Base-by-base conservation (phyloP, 1,140 invertebrate species). In the Heliconius himera region DNA sequence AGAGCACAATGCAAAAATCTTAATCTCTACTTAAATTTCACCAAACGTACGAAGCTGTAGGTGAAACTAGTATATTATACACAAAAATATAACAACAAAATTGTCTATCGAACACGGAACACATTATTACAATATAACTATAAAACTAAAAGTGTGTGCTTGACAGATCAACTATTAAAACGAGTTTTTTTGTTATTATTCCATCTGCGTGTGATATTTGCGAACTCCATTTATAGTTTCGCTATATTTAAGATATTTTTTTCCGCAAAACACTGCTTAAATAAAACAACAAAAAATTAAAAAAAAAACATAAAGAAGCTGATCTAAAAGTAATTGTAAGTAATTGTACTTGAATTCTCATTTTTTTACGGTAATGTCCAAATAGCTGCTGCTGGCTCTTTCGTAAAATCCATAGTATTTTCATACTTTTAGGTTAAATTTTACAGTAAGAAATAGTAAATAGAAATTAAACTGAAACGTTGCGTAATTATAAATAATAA, bases 91-190 rank as follows among this genome's bases (percentile, higher is more conserved):
- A 36, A 36, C 2, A 33, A 70, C 70, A 36, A 36, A 70, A 70
- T 60, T 1, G 74, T 77, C 26, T 77, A 77, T 71, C 66, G 75
- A 77, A 77, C 66, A 36, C 75, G 75, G 75, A 77, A 77, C 66
- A 77, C 75, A 77, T 77, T 76, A 54, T 46, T 51, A 51, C 49
- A 71, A 26, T 38, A 71, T 41, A 77, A 72, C 76, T 77, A 77
- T 77, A 51, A 72, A 77, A 77, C 49, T 72, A 77, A 76, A 38
- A 76, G 74, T 76, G 22, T 76, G 22, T 77, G 26, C 70, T 77
- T 77, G 76, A 77, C 76, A 77, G 76, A 77, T 77, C 76, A 54
- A 70, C 49, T 77, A 71, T 77, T 72, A 36, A 77, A 77, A 77
- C 70, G 70, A 72, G 76, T 77, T 77, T 77, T 77, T 77, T 70